Percentiles rank a stretch among this genome's conserved stretches.
Evolutionary conservation across 53 echinoderm and acorn worm genomes (phyloP).

Genomic region (Zoroaster sp.): DNA sequence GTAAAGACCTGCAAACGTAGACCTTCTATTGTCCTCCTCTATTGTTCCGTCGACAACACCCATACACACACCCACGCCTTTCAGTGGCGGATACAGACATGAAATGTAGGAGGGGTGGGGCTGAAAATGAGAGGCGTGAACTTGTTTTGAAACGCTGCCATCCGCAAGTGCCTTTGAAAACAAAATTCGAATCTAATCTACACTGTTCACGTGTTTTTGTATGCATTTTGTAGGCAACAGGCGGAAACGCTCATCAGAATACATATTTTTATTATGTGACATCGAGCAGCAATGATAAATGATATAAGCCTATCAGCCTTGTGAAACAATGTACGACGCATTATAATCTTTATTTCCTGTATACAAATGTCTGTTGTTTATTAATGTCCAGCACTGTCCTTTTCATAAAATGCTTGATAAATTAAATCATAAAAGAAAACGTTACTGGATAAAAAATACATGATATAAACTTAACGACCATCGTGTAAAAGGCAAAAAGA

Average conservation of each 20-base stretch:
- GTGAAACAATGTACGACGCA: too few species aligned
- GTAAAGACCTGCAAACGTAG: too few species aligned
- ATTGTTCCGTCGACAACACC: too few species aligned
- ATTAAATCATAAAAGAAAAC: background rate
- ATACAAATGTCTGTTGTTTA: background rate
- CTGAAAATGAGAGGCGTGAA: too few species aligned
- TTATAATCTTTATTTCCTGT: background rate
- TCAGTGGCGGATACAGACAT: too few species aligned
- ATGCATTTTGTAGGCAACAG: background rate
- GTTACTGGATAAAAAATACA: background rate
- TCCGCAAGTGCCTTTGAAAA: background rate
- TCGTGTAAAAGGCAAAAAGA: background rate
- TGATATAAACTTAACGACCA: background rate
- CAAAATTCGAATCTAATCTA: background rate
- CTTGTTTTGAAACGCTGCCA: too few species aligned
- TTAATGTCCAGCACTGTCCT: conserved; percentile 50
- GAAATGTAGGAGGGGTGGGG: too few species aligned
- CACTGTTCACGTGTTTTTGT: background rate
- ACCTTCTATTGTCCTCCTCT: too few species aligned
- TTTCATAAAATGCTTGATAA: conserved; percentile 23
- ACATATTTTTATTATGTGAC: background rate
- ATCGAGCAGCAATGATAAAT: too few species aligned
- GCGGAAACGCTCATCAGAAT: background rate
- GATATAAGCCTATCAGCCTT: too few species aligned
- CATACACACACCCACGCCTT: too few species aligned